Evolutionary conservation across 2,888 invertebrate genomes (phyloP).

Genomic region (Dione vanillae): DNA sequence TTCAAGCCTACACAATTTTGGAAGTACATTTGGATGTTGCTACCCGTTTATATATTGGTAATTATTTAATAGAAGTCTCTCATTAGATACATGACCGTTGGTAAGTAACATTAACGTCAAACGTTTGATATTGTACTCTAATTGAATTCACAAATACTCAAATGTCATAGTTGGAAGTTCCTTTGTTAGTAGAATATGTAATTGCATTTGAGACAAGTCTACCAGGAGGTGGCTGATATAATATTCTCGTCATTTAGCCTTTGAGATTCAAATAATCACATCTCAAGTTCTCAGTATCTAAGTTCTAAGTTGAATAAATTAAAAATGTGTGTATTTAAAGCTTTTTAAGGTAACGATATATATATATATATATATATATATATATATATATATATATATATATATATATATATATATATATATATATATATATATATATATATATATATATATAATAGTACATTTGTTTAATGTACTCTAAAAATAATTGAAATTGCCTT

Average conservation of each 20-base stretch:
- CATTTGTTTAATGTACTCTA: too few species aligned
- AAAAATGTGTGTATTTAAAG: too few species aligned
- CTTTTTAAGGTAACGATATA: too few species aligned
- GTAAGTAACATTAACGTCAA: neutral
- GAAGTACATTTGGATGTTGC: slow-evolving; percentile 60
- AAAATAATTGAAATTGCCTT: too few species aligned
- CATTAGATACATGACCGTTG: neutral
- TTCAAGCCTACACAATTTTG: slow-evolving; percentile 71
- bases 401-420: too few species aligned
- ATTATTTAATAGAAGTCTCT: slow-evolving; percentile 46
- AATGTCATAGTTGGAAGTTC: neutral
- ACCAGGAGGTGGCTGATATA: neutral
- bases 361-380: too few species aligned
- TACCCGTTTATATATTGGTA: slow-evolving; percentile 63
- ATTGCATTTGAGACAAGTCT: neutral
- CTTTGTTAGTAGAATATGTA: neutral
- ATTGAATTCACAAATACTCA: neutral
- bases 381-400: too few species aligned
- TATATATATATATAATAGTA: too few species aligned
- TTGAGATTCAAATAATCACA: neutral
- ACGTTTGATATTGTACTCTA: neutral
- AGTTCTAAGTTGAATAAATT: neutral
- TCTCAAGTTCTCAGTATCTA: neutral
- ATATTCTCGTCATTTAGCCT: neutral
- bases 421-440: too few species aligned